A percentile compares a stretch with the other conserved stretches of the same genome.
Conservation (phyloP, 2,113 vertebrate genomes). For the Ia io region DNA sequence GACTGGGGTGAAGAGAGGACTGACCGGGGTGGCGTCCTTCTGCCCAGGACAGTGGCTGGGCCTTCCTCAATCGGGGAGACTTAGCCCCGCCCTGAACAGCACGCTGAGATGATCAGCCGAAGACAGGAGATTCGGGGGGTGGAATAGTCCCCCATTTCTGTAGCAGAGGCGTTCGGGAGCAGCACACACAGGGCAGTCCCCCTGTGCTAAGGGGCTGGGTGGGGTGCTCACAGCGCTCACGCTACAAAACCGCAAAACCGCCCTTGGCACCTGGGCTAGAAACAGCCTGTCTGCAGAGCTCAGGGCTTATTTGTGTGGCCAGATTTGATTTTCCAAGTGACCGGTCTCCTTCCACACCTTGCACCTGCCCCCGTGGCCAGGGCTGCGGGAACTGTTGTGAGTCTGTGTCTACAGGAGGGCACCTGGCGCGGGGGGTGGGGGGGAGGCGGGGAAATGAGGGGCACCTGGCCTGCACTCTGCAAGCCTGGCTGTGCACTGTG, state of each 20-base stretch:
- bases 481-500: background rate
- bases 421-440: rapidly evolving
- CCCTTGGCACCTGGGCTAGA: conserved; percentile 39
- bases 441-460: rapidly evolving
- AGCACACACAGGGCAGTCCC: background rate
- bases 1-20: too few species aligned
- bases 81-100: rapidly evolving
- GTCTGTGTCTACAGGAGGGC: background rate
- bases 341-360: conserved; percentile 24
- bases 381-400: background rate
- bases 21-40: rapidly evolving
- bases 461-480: background rate
- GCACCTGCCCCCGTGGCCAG: background rate
- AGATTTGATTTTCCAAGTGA: conserved; percentile 50
- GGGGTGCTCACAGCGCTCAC: background rate
- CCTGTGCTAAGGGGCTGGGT: background rate
- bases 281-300: conserved; percentile 62
- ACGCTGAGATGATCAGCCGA: rapidly evolving
- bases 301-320: conserved; percentile 49
- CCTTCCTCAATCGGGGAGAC: background rate
- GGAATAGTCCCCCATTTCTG: background rate
- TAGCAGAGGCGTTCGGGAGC: background rate
- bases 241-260: conserved; percentile 9
- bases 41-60: background rate
- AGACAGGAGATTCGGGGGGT: background rate